Base-by-base conservation (phyloP, 2,797 vertebrate species). In the Hipposideros larvatus region DNA sequence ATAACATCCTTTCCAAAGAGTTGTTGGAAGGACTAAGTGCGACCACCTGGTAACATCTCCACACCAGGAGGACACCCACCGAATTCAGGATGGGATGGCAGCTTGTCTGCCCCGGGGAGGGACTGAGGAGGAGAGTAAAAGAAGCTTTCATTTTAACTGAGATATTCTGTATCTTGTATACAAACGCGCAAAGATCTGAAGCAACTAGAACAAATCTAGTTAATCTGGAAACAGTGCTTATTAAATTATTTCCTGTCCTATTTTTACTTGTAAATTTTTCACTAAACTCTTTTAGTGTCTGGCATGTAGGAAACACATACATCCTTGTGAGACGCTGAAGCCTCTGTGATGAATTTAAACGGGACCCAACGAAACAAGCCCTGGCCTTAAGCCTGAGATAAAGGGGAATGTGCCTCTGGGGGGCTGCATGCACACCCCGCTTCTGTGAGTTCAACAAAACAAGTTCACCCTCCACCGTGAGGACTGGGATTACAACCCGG, bases 381-480 rank as follows among this genome's bases (percentile, higher is more conserved):
- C 4, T n/a, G 8, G 34, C 0, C 0, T 3, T 18, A 11, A 34
- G 41, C 48, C n/a, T 21, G 41, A 92, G n/a, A 70, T 1, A 0
- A 18, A 41, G 46, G 3, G 24, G 46, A 37, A 24, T 2, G 19
- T 13, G 2, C 11, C 41, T 83, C n/a, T 15, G n/a, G 34, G 21
- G 22, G n/a, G 34, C 65, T 28, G 51, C 0, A 0, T 24, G 57
- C 0, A 0, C n/a, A 5, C 19, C 31, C 13, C 1, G 24, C 18
- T 65, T 77, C 66, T 4, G 0, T 1, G 41, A 65, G 28, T 5
- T 31, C 61, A 63, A 7, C 37, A 11, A 0, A 9, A 48, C 46
- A 28, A 11, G 71, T 4, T n/a, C 53, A 28, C 8, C 7, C 21
- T 65, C 13, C 28, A 5, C 21, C 1, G 0, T 13, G 48, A 43